These are phyloP conservation scores for Ovibos moschatus DNA, from an alignment of 2,113 vertebrate species.

Conservation along the genomic window DNA sequence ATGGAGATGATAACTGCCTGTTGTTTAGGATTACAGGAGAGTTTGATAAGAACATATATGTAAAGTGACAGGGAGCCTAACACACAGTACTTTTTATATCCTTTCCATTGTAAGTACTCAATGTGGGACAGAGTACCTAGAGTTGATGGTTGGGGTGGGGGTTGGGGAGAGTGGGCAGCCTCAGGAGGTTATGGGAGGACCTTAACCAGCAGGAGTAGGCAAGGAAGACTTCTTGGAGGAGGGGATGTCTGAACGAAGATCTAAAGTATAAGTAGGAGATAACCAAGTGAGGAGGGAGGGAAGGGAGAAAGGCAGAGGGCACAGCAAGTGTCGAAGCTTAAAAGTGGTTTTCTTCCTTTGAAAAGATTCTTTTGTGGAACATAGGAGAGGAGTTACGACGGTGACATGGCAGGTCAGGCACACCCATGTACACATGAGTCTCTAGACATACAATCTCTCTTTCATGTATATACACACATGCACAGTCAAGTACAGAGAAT, in stretches of 20 bases:
- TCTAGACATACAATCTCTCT: background rate
- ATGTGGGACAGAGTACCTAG: background rate
- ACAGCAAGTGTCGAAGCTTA: background rate
- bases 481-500: background rate
- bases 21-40: background rate
- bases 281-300: background rate
- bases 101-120: background rate
- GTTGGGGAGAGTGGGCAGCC: background rate
- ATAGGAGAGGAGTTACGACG: background rate
- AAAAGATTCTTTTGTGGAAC: background rate
- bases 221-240: slow-evolving; percentile 14
- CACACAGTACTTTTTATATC: background rate
- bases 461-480: background rate
- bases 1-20: background rate
- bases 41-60: background rate
- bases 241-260: background rate
- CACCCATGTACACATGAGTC: background rate
- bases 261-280: background rate
- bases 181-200: background rate
- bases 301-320: background rate
- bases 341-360: background rate
- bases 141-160: background rate
- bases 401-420: background rate
- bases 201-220: background rate
- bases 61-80: background rate